Conservation (phyloP, 2,888 invertebrate genomes). For the Ptilodon capucinus region DNA sequence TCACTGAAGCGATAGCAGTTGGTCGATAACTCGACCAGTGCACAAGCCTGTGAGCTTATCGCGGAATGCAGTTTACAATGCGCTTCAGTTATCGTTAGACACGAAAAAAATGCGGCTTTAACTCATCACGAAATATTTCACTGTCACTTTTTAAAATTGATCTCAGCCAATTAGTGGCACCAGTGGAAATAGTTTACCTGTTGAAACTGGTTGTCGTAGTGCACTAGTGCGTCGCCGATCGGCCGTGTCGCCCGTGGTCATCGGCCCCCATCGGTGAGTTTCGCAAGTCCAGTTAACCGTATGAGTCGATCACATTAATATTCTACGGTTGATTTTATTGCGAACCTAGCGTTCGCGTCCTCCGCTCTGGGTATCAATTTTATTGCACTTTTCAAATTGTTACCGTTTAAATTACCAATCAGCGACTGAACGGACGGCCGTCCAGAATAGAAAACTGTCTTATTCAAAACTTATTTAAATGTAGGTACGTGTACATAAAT, state of each 20-base stretch:
- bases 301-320: slow-evolving; percentile 76
- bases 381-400: slow-evolving; percentile 14
- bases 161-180: slow-evolving; percentile 37
- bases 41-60: slow-evolving; percentile 63
- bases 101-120: slow-evolving; percentile 46
- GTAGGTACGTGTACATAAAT: slow-evolving; percentile 35
- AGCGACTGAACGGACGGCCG: neutral
- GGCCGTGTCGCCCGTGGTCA: slow-evolving; percentile 68
- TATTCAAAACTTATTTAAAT: slow-evolving; percentile 19
- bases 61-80: slow-evolving; percentile 64
- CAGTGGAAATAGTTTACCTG: slow-evolving; percentile 39
- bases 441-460: slow-evolving; percentile 3
- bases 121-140: slow-evolving; percentile 25
- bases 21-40: slow-evolving; percentile 60
- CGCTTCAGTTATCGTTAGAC: slow-evolving; percentile 54
- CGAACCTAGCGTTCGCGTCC: slow-evolving; percentile 61
- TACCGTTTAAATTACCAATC: slow-evolving; percentile 9
- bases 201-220: slow-evolving; percentile 46
- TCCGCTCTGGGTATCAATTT: slow-evolving; percentile 24
- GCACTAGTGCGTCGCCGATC: slow-evolving; percentile 41
- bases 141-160: slow-evolving; percentile 13
- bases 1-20: slow-evolving; percentile 62
- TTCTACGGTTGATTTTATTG: slow-evolving; percentile 71
- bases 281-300: slow-evolving; percentile 80
- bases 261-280: slow-evolving; percentile 76